Base-by-base conservation (phyloP, 2,113 vertebrate genomes). In the Calypte anna region DNA sequence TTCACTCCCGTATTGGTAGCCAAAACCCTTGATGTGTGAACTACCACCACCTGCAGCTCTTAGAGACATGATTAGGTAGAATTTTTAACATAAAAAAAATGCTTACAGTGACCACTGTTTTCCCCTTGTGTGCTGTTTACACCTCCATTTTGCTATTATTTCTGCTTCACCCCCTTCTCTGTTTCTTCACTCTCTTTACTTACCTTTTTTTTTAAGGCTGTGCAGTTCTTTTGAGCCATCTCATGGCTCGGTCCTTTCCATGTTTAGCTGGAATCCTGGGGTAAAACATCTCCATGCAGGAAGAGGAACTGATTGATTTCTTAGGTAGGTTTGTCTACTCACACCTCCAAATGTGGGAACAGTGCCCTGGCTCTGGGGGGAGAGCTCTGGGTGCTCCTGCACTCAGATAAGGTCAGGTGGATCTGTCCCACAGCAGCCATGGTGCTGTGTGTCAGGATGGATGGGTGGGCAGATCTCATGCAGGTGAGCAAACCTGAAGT, bases 41-140 rank as follows among this genome's bases (percentile, higher is more conserved):
- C 57, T 44, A 77, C 85, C 61, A 25, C 44, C 19, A 2, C 38
- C 38, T 94, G 43, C 76, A 78, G 25, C 54, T 28, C 15, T 86
- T 54, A 94, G 55, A 93, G n/a, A 51, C 70, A 70, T 2, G 25
- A 76, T 96, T 96, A 96, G 76, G 64, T 59, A 93, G 1, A 90
- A 46, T 10, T 90, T 72, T 72, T 53, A 86, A 94, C 27, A 46
- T 61, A 91, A 93, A 96, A 96, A 57, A 16, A 88, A 90, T 86
- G 87, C 91, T 97, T 95, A 96, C 82, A 12, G 82, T 79, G 50
- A 83, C 48, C 59, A 75, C 46, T 57, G 48, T 63, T 88, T 66
- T 50, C 61, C 67, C 72, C 22, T 57, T 16, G 57, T 57, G 72
- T 80, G 87, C 46, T 83, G 48, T 72, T 80, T 28, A 44, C 2